These are phyloP conservation scores for Nineta flava DNA, from an alignment of 2,888 invertebrate genomes.

Conservation along the genomic window DNA sequence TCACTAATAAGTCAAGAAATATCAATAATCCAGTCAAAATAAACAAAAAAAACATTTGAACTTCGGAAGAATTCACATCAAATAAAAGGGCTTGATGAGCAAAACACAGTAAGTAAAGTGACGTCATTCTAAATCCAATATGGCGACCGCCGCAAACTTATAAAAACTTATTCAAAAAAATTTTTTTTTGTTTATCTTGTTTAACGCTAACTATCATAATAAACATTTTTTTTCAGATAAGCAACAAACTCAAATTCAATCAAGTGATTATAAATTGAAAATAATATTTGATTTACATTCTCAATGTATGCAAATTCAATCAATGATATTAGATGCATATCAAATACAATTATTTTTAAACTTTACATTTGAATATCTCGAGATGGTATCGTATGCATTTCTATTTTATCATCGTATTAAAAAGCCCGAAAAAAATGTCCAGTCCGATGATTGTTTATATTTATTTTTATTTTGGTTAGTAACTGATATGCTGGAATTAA, in stretches of 20 bases:
- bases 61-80: too few species aligned
- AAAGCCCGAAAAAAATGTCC: background rate
- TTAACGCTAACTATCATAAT: too few species aligned
- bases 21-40: too few species aligned
- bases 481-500: background rate
- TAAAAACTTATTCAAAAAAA: too few species aligned
- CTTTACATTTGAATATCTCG: background rate
- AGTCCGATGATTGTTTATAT: background rate
- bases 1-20: too few species aligned
- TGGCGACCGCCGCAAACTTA: too few species aligned
- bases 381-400: background rate
- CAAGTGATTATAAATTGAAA: background rate
- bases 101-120: too few species aligned
- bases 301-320: background rate
- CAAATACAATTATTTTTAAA: background rate
- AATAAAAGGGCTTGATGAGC: too few species aligned
- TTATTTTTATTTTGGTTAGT: conserved; percentile 2
- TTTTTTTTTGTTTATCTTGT: too few species aligned
- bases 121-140: too few species aligned
- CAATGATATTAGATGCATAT: background rate
- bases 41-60: too few species aligned
- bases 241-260: background rate
- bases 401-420: background rate
- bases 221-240: too few species aligned
- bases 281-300: background rate